These are phyloP conservation scores for Drosophila affinis DNA, from an alignment of 2,888 invertebrate species.

Conservation along the genomic window DNA sequence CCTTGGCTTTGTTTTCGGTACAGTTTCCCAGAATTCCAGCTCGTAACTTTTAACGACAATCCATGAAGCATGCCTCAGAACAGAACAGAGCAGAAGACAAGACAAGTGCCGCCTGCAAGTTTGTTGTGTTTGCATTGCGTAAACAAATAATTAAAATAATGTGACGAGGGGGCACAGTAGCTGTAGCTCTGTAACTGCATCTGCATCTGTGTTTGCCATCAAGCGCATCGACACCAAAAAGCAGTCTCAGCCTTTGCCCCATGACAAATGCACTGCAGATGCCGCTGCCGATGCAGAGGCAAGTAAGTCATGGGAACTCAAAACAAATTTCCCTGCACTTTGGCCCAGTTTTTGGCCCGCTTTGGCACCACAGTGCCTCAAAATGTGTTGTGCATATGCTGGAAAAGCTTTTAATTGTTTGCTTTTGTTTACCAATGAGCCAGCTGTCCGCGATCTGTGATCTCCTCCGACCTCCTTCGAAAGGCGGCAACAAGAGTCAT, in stretches of 20 bases:
- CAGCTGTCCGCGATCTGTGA: conserved; percentile 57
- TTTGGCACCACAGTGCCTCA: neutral
- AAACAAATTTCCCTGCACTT: conserved; percentile 38
- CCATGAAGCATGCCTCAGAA: conserved; percentile 16
- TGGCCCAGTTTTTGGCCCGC: conserved; percentile 63
- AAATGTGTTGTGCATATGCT: conserved; percentile 70
- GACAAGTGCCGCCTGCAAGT: conserved; percentile 67
- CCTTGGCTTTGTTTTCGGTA: conserved; percentile 45
- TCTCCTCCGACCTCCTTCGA: conserved; percentile 16
- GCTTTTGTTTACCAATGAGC: conserved; percentile 66
- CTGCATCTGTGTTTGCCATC: conserved; percentile 68
- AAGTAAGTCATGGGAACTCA: conserved; percentile 42
- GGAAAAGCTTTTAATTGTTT: conserved; percentile 71
- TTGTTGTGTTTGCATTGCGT: conserved; percentile 76
- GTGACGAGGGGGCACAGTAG: conserved; percentile 48
- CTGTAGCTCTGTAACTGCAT: conserved; percentile 39
- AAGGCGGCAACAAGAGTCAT: conserved; percentile 17
- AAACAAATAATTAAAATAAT: conserved; percentile 79
- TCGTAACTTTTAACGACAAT: conserved; percentile 65
- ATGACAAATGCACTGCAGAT: conserved; percentile 26
- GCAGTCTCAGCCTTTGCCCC: conserved; percentile 20
- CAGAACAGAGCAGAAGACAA: conserved; percentile 28
- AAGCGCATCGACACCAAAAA: conserved; percentile 40
- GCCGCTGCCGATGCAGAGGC: neutral
- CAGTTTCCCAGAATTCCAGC: conserved; percentile 55